Evolutionary conservation across 2,888 invertebrate genomes (phyloP), one percentile per base, ranked within the genome.

Genomic region (Agrotis puta): DNA sequence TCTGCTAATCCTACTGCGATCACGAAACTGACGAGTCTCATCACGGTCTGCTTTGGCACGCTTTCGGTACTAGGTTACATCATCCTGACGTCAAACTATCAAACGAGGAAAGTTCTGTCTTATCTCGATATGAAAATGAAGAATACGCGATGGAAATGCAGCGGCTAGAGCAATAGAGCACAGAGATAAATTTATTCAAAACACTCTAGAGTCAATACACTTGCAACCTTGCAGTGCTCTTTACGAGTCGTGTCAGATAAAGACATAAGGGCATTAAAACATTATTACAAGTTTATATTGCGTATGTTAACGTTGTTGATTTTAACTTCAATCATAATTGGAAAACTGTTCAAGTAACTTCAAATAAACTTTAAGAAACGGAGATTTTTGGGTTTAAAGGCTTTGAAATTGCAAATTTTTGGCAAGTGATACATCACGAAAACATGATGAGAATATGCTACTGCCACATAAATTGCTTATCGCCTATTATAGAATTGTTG

Each of bases 181-280:
- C 87, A 79, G 88, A 92, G 94, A 94, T 94, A 95, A 93, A 92
- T 88, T 89, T 93, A 94, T 94, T 94, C 92, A 93, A 93, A 92
- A 93, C 92, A 94, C 89, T n/a, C n/a, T 90, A 93, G 91, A 93
- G 95, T 95, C 95, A 95, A 95, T 94, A 95, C 93, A 94, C 95
- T 94, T 92, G 90, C 95, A 95, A 95, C 95, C 95, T 95, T 95
- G 94, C 95, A 91, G 91, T 90, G 95, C 91, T 95, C 95, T 95
- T 94, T 94, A 93, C 91, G 91, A 94, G 92, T 93, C 90, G 88
- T 90, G 93, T 93, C 94, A 94, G 95, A 95, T 95, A 95, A 94
- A 95, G 92, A 92, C 92, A 92, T 93, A 94, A 90, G 93, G 92
- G 92, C 92, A 93, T 93, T 93, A 92, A 93, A 93, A 93, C 91